Evolutionary conservation across 2,797 vertebrate genomes (phyloP), one percentile per base, ranked within the genome.

Genomic region (Lophius americanus): DNA sequence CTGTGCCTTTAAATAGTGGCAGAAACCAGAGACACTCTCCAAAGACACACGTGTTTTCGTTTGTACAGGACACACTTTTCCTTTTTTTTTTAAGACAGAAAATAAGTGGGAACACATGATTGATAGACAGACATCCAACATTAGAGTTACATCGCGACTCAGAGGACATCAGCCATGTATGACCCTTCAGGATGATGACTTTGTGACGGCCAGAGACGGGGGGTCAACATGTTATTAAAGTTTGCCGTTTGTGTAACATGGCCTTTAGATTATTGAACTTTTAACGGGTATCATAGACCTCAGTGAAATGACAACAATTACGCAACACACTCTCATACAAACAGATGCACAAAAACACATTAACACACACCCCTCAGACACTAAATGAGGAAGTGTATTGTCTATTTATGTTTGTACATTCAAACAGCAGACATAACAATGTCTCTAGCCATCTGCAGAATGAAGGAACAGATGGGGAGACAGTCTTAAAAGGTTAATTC

Each of bases 1-100:
- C 74, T 70, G 50, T 80, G 81, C 56, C 80, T 77, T 81, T 69
- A 76, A 60, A 82, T 42, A 54, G 63, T n/a, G n/a, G 62, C 36
- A 61, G 39, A 69, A 56, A 35, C 38, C 9, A 38, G 3, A 43
- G 11, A 35, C 43, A 50, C 5, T 13, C 54, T 42, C 10, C 8
- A 10, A 23, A 23, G 1, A 23, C 23, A 23, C 23, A 23, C 23
- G 23, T 23, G 37, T 33, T 14, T 12, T 14, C 9, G 54, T 36
- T 41, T 35, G 3, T n/a, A 8, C 46, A 46, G 33, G 6, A 12
- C 37, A 37, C 33, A 47, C 59, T 44, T 23, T 23, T 23, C 23
- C 23, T 23, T 23, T 23, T 23, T 23, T 23, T 23, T 23, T 23
- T 58, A 59, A 6, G 38, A 32, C 38, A 9, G 8, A 23, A 23